These are phyloP conservation scores for Seriola rivoliana DNA, from an alignment of 2,113 vertebrate genomes.

Conservation along the genomic window DNA sequence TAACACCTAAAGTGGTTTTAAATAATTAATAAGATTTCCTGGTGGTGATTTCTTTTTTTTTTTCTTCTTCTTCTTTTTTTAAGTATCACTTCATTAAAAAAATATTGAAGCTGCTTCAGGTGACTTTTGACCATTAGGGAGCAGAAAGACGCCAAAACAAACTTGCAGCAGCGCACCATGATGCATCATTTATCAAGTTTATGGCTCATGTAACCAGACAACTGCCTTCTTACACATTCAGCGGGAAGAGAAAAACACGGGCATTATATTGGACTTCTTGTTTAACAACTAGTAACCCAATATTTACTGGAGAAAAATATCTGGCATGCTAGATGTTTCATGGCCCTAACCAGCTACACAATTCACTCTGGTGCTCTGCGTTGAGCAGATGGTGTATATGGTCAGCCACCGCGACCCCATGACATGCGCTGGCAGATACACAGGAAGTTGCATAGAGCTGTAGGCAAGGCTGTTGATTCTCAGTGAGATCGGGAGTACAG, in stretches of 20 bases:
- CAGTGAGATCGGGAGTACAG: not conserved
- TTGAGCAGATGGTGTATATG: not conserved
- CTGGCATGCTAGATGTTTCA: not conserved
- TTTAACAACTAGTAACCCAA: not conserved
- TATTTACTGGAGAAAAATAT: not conserved
- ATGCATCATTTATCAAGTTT: conserved; percentile 23
- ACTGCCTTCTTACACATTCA: not conserved
- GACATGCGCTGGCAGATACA: not conserved
- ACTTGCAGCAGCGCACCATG: not conserved
- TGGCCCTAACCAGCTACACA: not conserved
- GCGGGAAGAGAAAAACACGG: not conserved
- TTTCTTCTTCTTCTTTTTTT: too few species aligned
- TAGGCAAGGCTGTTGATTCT: not conserved
- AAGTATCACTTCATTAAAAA: conserved; percentile 35
- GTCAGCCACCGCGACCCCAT: too few species aligned
- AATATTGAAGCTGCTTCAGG: conserved; percentile 28
- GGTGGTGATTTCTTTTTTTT: not conserved
- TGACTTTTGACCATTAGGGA: conserved; percentile 24
- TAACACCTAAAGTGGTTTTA: conserved; percentile 15
- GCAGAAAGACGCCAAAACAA: conserved; percentile 33
- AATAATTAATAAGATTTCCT: conserved; percentile 32
- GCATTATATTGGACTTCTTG: not conserved
- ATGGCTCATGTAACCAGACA: conserved; percentile 6
- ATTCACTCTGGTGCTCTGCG: not conserved
- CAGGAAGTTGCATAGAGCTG: not conserved